phyloP scores from a whole-genome alignment of 2,888 invertebrate genomes.

The Hermaeophaga mercurialis region DNA sequence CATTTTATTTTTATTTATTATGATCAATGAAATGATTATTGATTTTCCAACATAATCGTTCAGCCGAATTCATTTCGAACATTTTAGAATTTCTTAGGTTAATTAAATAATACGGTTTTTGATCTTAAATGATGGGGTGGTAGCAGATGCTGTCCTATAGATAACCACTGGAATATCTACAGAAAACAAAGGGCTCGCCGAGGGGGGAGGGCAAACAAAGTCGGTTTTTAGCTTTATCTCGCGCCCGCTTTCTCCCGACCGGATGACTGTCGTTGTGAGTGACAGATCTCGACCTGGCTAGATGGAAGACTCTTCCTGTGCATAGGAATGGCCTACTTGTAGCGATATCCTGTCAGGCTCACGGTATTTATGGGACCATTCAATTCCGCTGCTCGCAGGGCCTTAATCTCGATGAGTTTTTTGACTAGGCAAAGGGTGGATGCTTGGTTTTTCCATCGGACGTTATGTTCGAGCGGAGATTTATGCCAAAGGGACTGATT shows the following conservation, averaged over 20 bases:
- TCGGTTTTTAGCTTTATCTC: slow-evolving; percentile 36
- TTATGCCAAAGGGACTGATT: too few relatives aligned
- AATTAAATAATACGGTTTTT: too few relatives aligned
- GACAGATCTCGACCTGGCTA: slow-evolving; percentile 59
- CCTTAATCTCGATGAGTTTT: slow-evolving; percentile 19
- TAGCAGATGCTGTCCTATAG: too few relatives aligned
- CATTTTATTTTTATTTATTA: too few relatives aligned
- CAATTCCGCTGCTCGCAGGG: slow-evolving; percentile 30
- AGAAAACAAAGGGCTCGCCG: slow-evolving; percentile 30
- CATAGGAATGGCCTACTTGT: slow-evolving; percentile 58
- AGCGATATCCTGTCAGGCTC: slow-evolving; percentile 52
- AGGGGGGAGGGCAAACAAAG: slow-evolving; percentile 28
- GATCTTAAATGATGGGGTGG: too few relatives aligned
- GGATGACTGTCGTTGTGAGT: slow-evolving; percentile 57
- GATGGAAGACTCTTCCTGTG: slow-evolving; percentile 57
- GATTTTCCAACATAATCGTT: too few relatives aligned
- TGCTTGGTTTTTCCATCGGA: slow-evolving; percentile 5
- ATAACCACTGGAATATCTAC: too few relatives aligned
- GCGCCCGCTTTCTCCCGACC: slow-evolving; percentile 9
- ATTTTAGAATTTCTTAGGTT: too few relatives aligned
- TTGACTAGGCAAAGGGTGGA: slow-evolving; percentile 16
- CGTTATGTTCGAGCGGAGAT: slow-evolving; percentile 19
- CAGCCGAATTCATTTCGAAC: too few relatives aligned
- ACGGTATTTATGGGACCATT: slow-evolving; percentile 53
- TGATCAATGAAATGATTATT: too few relatives aligned